These are phyloP conservation scores for Helostoma temminkii DNA, from an alignment of 2,797 vertebrate genomes.

Conservation along the genomic window DNA sequence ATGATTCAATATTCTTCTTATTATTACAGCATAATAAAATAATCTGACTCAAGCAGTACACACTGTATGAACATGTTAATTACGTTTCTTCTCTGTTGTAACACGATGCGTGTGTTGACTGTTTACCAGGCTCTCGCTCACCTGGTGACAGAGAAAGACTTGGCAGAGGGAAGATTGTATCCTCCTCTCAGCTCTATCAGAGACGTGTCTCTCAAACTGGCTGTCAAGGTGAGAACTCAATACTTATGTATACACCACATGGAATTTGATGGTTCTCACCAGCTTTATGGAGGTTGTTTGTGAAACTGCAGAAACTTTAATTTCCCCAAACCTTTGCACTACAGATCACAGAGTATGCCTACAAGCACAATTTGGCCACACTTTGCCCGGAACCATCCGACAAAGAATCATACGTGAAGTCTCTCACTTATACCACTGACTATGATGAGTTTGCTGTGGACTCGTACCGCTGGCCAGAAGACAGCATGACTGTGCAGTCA, in stretches of 20 bases:
- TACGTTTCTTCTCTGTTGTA: not conserved
- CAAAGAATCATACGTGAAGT: constrained; percentile 88
- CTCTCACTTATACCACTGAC: constrained; percentile 88
- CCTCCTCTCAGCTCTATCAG: constrained; percentile 91
- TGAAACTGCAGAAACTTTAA: too few species aligned
- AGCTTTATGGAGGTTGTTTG: not conserved
- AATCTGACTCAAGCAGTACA: not conserved
- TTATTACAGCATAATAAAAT: too few species aligned
- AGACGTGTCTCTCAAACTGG: constrained; percentile 91
- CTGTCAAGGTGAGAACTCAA: constrained; percentile 87
- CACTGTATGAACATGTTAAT: not conserved
- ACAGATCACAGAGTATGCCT: constrained; percentile 92
- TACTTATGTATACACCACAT: not conserved
- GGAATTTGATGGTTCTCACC: not conserved
- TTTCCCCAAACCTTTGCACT: constrained; percentile 13
- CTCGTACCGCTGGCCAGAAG: constrained; percentile 90
- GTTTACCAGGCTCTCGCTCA: constrained; percentile 88
- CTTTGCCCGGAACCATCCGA: constrained; percentile 90
- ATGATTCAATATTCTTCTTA: too few species aligned
- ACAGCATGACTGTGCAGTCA: constrained; percentile 88
- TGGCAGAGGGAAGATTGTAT: constrained; percentile 94
- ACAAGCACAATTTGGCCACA: constrained; percentile 88
- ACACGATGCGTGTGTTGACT: not conserved
- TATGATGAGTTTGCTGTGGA: constrained; percentile 91
- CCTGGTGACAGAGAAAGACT: constrained; percentile 91